Evolutionary conservation across 37 sponge, comb jelly and placozoan genomes (phyloP).

Genomic region (Hormiphora californensis): DNA sequence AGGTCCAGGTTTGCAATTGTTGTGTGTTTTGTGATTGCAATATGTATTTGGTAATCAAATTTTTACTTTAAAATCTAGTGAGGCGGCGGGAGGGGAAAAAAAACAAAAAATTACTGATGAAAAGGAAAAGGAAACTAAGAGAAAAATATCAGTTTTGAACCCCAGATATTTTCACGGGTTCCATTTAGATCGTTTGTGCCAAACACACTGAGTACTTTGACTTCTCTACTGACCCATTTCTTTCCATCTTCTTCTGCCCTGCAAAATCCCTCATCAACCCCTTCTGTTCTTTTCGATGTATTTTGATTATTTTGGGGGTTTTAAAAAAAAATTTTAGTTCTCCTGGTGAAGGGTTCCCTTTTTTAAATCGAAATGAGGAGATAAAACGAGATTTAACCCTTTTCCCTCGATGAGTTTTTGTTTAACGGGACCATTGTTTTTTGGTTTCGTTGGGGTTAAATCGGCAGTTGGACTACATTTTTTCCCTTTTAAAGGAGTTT

Average conservation of each 20-base stretch:
- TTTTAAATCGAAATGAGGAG: too few relatives aligned
- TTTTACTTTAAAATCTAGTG: not conserved
- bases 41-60: not conserved
- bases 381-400: too few relatives aligned
- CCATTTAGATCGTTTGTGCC: not conserved
- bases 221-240: not conserved
- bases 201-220: not conserved
- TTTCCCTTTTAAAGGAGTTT: too few relatives aligned
- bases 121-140: not conserved
- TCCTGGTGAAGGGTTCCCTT: too few relatives aligned
- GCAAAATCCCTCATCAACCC: not conserved
- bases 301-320: too few relatives aligned
- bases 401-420: too few relatives aligned
- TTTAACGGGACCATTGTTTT: too few relatives aligned
- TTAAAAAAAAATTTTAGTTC: too few relatives aligned
- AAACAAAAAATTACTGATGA: not conserved
- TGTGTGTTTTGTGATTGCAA: not conserved
- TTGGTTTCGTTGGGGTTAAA: too few relatives aligned
- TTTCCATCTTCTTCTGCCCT: not conserved
- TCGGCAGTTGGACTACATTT: too few relatives aligned
- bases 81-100: not conserved
- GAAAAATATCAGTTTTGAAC: not conserved
- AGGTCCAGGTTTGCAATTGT: not conserved
- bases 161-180: not conserved
- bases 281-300: not conserved